Evolutionary conservation across 1,140 invertebrate genomes (phyloP).

Genomic region (Catajapyx aquilonaris): DNA sequence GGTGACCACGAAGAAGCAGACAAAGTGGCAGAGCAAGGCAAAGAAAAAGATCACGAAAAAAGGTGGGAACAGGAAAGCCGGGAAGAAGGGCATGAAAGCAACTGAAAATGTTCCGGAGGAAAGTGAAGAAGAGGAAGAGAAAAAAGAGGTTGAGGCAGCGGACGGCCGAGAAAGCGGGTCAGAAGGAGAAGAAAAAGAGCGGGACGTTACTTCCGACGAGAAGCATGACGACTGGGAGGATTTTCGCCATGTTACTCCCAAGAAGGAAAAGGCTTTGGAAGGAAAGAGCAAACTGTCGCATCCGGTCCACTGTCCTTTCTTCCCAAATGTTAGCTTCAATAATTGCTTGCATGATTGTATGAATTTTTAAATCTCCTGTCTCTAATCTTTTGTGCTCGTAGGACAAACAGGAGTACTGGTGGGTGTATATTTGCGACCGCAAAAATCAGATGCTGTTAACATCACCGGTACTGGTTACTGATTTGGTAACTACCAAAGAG

Average conservation of each 20-base stretch:
- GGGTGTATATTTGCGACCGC: conserved; percentile 90
- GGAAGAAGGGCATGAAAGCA: too few relatives aligned
- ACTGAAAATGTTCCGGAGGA: too few relatives aligned
- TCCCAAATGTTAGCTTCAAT: conserved; percentile 49
- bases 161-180: conserved; percentile 34
- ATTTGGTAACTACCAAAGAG: conserved; percentile 54
- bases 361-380: conserved; percentile 3
- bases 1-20: too few relatives aligned
- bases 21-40: too few relatives aligned
- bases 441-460: conserved; percentile 78
- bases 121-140: conserved; percentile 27
- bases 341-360: too few relatives aligned
- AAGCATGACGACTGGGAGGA: conserved; percentile 29
- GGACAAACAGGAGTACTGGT: conserved; percentile 98
- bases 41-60: too few relatives aligned
- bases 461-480: conserved; percentile 71
- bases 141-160: conserved; percentile 28
- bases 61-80: too few relatives aligned
- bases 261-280: conserved; percentile 66
- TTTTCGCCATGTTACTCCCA: conserved; percentile 27
- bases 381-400: conserved; percentile 17
- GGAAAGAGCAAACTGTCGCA: conserved; percentile 87
- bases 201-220: conserved; percentile 12
- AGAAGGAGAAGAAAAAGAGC: conserved; percentile 18
- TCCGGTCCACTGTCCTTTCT: conserved; percentile 86